A percentile compares a stretch with the other conserved stretches of the same genome.
These are phyloP conservation scores for Lycorma delicatula DNA, from an alignment of 1,140 invertebrate genomes.

Conservation along the genomic window DNA sequence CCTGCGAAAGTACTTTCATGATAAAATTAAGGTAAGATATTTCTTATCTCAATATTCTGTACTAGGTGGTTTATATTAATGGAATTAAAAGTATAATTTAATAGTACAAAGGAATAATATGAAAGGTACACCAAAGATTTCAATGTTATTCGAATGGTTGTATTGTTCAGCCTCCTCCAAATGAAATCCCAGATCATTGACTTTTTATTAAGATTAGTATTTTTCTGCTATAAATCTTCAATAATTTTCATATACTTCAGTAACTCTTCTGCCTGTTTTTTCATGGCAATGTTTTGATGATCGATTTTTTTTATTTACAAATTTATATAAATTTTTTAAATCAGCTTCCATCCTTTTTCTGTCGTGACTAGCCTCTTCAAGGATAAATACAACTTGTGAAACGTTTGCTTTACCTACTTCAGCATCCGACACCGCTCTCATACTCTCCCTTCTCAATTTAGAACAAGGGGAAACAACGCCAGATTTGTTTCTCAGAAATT, in stretches of 20 bases:
- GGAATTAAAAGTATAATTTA: too few relatives aligned
- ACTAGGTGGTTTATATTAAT: too few relatives aligned
- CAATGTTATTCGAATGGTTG: neutral
- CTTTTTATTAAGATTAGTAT: neutral
- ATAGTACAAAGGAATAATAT: too few relatives aligned
- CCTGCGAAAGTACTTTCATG: too few relatives aligned
- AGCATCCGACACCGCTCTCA: neutral
- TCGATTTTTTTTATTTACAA: conserved; percentile 2
- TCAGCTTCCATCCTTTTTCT: conserved; percentile 16
- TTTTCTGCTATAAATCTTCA: conserved; percentile 3
- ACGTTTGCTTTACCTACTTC: neutral
- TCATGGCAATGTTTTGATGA: conserved; percentile 1
- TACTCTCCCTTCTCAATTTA: neutral
- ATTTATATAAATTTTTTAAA: conserved; percentile 12
- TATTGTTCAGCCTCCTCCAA: conserved; percentile 8
- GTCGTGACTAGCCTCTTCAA: conserved; percentile 19
- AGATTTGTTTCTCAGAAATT: neutral
- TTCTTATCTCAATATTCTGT: too few relatives aligned
- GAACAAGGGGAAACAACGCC: neutral
- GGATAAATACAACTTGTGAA: conserved; percentile 11
- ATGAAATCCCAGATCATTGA: neutral
- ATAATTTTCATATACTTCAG: neutral
- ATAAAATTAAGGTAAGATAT: too few relatives aligned
- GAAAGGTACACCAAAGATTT: conserved; percentile 10
- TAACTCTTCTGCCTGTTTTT: neutral